Base-by-base conservation (phyloP, 37 sponge, comb jelly and placozoan genomes). In the Tethya wilhelma region DNA sequence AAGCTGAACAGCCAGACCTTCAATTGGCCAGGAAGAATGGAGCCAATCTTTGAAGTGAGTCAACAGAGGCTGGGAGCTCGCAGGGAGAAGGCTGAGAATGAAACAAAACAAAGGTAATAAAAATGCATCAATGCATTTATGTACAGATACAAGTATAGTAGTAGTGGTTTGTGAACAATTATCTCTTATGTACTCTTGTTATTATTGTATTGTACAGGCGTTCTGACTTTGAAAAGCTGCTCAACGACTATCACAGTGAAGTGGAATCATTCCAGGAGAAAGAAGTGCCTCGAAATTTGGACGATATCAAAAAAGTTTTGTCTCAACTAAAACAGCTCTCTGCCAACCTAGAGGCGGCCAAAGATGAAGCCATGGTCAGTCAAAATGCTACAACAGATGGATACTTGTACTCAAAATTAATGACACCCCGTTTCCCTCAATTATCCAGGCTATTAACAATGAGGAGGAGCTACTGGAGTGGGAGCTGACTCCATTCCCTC, bases 391-490 rank as follows among this genome's bases (percentile, higher is more conserved):
- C 9, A 36, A 37, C 23, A 8, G 63, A 12, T 32, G 6, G 38
- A 67, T 38, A 67, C 4, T 36, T 67, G 14, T 7, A 37, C 38
- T 11, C 40, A 19, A n/a, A 26, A 26, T 62, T 7, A 40, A 42
- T 39, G 34, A 4, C 34, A 69, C 34, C 44, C 44, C 43, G 2
- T 28, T 69, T 9, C 22, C 8, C 67, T 6, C 43, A 5, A 28
- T 11, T 39, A 9, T 73, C 0, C 67, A 97, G 88, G 43, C 73
- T 8, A 86, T 98, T 73, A 98, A 98, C 88, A 96, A 90, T 38
- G 99, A 98, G 59, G 99, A 98, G 69, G 96, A 96, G 80, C 75
- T 94, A 26, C 67, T 97, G 33, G 92, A 85, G n/a, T 97, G 94
- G 91, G 75, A 88, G 23, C 53, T 77, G 30, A 94, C 97, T 32